Base-by-base conservation (phyloP, 2,888 invertebrate species). In the Ochropleura leucogaster region DNA sequence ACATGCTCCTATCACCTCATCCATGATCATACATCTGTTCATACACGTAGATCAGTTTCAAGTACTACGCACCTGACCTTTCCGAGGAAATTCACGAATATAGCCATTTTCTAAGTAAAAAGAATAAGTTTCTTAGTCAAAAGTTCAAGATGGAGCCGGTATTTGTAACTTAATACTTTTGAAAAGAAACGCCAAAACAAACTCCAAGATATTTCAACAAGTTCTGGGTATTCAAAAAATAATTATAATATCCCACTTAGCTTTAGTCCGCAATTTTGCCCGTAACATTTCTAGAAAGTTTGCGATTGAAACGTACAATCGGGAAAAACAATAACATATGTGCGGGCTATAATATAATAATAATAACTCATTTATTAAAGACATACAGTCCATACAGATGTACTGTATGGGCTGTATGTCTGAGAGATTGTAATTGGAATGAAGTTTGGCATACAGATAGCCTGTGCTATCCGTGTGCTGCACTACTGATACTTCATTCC, bases 91-190 rank as follows among this genome's bases (percentile, higher is more conserved):
- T 10, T 18, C 7, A 7, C 14, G 12, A 44, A 62, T 14, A 16
- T n/a, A n/a, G 12, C 62, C 42, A 8, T 44, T 20, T 40, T 12
- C 4, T 16, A 46, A 49, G 40, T 64, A 16, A 66, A 77, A 77
- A 75, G 12, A 66, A 67, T 59, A 46, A 51, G 67, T 46, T 77
- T 77, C 59, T 12, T 67, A 46, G 46, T 68, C 40, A 53, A 44
- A 75, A 77, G 20, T 60, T 77, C 8, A 42, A 46, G 44, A 20
- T 14, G 12, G 68, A 40, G 20, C 46, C 9, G 46, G n/a, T 30
- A 60, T 75, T 68, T n/a, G 77, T 77, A 77, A 75, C 46, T 60
- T 42, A 53, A 75, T 75, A 75, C 68, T 53, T 75, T 60, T 75
- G 30, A 18, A 74, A 74, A 64, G 51, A 77, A 75, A 67, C n/a